These are phyloP conservation scores for Seriola aureovittata DNA, from an alignment of 2,113 vertebrate genomes.

Conservation along the genomic window DNA sequence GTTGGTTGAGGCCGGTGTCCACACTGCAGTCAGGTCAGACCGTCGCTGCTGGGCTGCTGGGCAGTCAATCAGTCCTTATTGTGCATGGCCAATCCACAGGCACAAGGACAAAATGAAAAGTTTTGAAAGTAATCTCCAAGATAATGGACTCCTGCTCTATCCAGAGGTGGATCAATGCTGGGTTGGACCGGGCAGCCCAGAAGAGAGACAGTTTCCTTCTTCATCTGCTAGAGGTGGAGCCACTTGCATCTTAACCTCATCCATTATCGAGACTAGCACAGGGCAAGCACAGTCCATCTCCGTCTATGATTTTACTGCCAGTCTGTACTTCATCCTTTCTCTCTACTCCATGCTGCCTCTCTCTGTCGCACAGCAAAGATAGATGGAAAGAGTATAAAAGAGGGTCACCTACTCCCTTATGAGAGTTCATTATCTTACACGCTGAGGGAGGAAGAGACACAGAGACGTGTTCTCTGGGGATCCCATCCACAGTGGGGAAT, in stretches of 20 bases:
- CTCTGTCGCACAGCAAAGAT: conserved; percentile 41
- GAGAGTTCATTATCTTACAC: conserved; percentile 70
- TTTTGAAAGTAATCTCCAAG: conserved; percentile 78
- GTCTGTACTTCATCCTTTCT: conserved; percentile 30
- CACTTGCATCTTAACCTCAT: conserved; percentile 57
- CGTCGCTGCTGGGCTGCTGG: conserved; percentile 22
- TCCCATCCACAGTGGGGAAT: conserved; percentile 45
- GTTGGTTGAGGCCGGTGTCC: conserved; percentile 42
- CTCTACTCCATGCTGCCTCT: conserved; percentile 29
- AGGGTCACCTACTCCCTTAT: conserved; percentile 52
- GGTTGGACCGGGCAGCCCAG: conserved; percentile 34
- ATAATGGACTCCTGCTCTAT: conserved; percentile 78
- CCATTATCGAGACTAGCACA: conserved; percentile 54
- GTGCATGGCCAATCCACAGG: conserved; percentile 50
- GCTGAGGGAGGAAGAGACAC: conserved; percentile 43
- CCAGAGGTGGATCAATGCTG: conserved; percentile 73
- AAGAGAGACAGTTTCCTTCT: conserved; percentile 66
- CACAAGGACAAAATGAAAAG: conserved; percentile 67
- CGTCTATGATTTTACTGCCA: conserved; percentile 57
- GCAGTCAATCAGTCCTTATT: conserved; percentile 65
- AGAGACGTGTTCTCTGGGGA: conserved; percentile 37
- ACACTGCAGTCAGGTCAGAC: conserved; percentile 45
- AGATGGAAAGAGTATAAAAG: conserved; percentile 60
- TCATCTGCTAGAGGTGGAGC: conserved; percentile 50
- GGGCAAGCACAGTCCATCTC: conserved; percentile 43